Conservation (phyloP, 2,888 invertebrate species). For the Bombyx huttoni region DNA sequence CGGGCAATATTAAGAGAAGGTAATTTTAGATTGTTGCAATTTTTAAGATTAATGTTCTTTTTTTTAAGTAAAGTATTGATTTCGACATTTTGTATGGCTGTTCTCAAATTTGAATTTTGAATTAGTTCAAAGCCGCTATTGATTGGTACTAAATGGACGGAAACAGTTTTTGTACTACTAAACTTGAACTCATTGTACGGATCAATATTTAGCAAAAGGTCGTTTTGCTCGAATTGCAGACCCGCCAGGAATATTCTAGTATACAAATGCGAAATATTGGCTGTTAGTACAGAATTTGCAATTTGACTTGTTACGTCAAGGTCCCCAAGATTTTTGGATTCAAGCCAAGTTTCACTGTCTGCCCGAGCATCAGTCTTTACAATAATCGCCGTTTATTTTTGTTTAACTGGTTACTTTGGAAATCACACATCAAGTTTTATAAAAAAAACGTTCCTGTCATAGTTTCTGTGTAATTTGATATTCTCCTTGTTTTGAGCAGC, state of each 20-base stretch:
- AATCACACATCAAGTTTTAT: conserved; percentile 19
- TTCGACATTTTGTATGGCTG: neutral
- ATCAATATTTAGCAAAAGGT: neutral
- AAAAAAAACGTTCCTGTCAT: conserved; percentile 1
- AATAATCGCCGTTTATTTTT: conserved; percentile 38
- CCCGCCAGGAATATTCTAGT: neutral
- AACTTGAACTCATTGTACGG: too few species aligned
- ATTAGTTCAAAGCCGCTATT: too few species aligned
- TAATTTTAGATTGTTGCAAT: neutral
- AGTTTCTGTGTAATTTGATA: neutral
- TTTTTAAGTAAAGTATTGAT: neutral
- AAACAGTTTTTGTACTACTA: too few species aligned
- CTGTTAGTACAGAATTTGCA: conserved; percentile 24
- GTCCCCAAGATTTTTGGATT: conserved; percentile 36
- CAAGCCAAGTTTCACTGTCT: conserved; percentile 37
- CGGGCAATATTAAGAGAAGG: conserved; percentile 1
- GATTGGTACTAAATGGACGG: too few species aligned
- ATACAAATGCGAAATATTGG: conserved; percentile 1
- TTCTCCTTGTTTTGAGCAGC: neutral
- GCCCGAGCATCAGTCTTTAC: conserved; percentile 35
- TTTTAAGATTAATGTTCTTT: neutral
- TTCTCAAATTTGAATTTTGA: too few species aligned
- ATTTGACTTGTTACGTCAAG: conserved; percentile 33
- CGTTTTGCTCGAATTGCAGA: neutral
- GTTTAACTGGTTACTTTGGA: conserved; percentile 26